Evolutionary conservation across 2,888 invertebrate genomes (phyloP).

Genomic region (Cheilosia impressa): DNA sequence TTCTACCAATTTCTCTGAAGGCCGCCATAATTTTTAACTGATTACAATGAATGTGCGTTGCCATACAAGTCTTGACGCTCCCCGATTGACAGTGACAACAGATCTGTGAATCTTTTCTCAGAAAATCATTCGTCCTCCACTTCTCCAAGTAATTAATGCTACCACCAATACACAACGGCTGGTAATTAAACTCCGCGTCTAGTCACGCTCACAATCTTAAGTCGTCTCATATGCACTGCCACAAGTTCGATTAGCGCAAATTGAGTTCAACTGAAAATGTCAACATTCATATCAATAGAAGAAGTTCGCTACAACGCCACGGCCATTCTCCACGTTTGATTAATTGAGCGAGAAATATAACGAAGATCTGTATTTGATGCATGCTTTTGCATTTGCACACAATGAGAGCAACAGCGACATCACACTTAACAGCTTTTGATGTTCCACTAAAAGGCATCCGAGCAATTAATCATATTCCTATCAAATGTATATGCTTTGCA

Average conservation of each 20-base stretch:
- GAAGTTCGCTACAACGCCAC: slow-evolving; percentile 4
- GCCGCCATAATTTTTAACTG: no score
- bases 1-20: no score
- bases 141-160: background rate
- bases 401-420: slow-evolving; percentile 25
- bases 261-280: slow-evolving; percentile 74
- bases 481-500: slow-evolving; percentile 37
- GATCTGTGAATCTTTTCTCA: background rate
- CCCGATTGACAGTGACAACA: background rate
- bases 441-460: slow-evolving; percentile 65
- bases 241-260: slow-evolving; percentile 66
- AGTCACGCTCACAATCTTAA: slow-evolving; percentile 31
- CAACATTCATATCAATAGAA: slow-evolving; percentile 59
- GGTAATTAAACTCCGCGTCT: slow-evolving; percentile 25
- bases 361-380: background rate
- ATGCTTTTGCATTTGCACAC: slow-evolving; percentile 30
- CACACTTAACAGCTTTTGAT: slow-evolving; percentile 66
- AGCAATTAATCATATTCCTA: slow-evolving; percentile 72
- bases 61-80: no score
- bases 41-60: no score
- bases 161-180: slow-evolving; percentile 12
- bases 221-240: slow-evolving; percentile 20
- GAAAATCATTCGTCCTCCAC: background rate
- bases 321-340: slow-evolving; percentile 38
- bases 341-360: slow-evolving; percentile 60